Evolutionary conservation across 92 coral and sea anemone genomes (phyloP), one percentile per base, ranked within the genome.

Genomic region (Phenganax stokvisi): DNA sequence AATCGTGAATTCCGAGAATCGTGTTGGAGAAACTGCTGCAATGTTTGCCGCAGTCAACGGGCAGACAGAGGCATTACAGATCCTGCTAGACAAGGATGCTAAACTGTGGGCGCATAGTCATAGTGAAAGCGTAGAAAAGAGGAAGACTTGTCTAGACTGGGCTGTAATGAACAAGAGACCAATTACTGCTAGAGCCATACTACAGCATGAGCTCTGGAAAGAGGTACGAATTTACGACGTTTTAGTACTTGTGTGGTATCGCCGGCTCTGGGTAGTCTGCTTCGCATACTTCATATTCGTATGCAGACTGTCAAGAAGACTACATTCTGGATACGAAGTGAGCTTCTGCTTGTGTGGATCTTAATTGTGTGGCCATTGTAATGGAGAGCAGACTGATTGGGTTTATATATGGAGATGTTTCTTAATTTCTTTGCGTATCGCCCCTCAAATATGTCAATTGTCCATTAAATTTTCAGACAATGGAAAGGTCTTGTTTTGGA

Each of bases 131-230:
- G 16, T 17, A 11, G 61, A 51, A 1, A 65, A 64, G 7, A 44
- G 29, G 7, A 65, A 54, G 2, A 79, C 83, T 25, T 79, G 83
- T 17, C n/a, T 79, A 62, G 83, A 79, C 56, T 79, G 83, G 83
- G 83, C 83, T 11, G 83, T 79, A 4, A 12, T 2, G 57, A 79
- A 64, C 58, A 63, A 30, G 13, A 44, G 54, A 3, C 74, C 73
- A 10, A 61, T 47, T 10, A 62, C 62, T 60, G 83, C 63, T 3
- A n/a, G 9, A 15, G 73, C 52, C 1, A 79, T 79, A n/a, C 71
- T 79, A 8, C 57, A 63, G 9, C 57, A 63, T 7, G 20, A 6
- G 3, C 47, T 1, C 47, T 37, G 47, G 47, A 37, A 37, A 37
- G 5, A 37, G 5, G 47, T 37, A 58, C 47, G 67, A 61, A 61